Conservation (phyloP, 2,888 invertebrate species). For the Drosophila colorata region DNA sequence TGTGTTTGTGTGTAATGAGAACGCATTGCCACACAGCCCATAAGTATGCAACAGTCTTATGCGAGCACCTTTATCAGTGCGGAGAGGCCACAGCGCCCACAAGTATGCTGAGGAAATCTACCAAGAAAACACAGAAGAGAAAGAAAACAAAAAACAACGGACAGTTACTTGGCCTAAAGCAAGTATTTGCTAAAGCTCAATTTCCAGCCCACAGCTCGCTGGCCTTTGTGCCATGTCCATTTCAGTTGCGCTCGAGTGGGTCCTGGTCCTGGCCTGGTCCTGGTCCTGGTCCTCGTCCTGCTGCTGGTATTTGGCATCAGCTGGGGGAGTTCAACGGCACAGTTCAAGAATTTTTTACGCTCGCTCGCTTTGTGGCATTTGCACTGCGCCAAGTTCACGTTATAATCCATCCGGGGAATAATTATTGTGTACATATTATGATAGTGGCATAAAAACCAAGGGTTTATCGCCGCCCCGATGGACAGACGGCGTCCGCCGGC, state of each 20-base stretch:
- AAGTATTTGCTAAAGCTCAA: slow-evolving; percentile 54
- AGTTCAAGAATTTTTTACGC: slow-evolving; percentile 59
- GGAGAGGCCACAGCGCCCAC: neutral
- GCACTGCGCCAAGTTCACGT: slow-evolving; percentile 64
- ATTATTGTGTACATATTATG: slow-evolving; percentile 81
- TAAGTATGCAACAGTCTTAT: slow-evolving; percentile 23
- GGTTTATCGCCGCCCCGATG: slow-evolving; percentile 68
- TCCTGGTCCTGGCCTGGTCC: neutral
- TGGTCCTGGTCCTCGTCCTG: neutral
- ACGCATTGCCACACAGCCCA: neutral
- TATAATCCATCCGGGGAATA: slow-evolving; percentile 80
- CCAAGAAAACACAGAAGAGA: neutral
- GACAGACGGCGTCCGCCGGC: slow-evolving; percentile 33
- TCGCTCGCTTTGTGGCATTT: slow-evolving; percentile 46
- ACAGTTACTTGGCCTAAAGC: slow-evolving; percentile 33
- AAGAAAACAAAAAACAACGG: neutral
- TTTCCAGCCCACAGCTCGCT: slow-evolving; percentile 14
- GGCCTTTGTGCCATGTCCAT: slow-evolving; percentile 55
- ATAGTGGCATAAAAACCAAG: slow-evolving; percentile 66
- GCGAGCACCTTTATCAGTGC: slow-evolving; percentile 16
- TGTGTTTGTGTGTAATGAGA: slow-evolving; percentile 1
- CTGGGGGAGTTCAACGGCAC: slow-evolving; percentile 59
- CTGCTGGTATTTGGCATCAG: slow-evolving; percentile 14
- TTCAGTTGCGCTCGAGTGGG: slow-evolving; percentile 59
- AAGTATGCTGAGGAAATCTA: slow-evolving; percentile 1